Base-by-base conservation (phyloP, 2,797 vertebrate species). In the Erpetoichthys calabaricus region DNA sequence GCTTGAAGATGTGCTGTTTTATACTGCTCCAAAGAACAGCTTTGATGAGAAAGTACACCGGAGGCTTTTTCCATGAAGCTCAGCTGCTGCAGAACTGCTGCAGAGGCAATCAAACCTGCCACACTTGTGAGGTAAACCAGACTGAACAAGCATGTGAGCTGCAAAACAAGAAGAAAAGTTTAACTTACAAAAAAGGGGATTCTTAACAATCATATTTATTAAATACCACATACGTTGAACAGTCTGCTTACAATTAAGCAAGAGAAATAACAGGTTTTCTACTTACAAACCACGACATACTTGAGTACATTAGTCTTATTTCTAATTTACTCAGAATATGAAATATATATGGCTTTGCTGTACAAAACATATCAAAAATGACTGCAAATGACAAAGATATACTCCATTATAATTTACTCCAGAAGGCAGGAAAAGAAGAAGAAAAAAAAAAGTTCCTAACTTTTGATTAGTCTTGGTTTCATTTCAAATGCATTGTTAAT, bases 121-220 rank as follows among this genome's bases (percentile, higher is more conserved):
- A 98, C 82, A 4, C 92, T 83, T 0, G 92, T 94, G 65, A 99
- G 79, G 59, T 99, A 99, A 41, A 97, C 76, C 62, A 98, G 70
- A 0, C 91, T 83, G 54, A 97, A 76, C 71, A 98, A 80, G 64
- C 94, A 96, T 60, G 89, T 88, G 45, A 98, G 79, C 94, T 97
- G 70, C 3, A 8, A 57, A 45, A 59, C 56, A 9, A 1, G 3
- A 3, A 5, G 0, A 0, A 25, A 25, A 25, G 25, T 25, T 25
- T 25, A 25, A 25, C 25, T 25, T 25, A 25, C 25, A 25, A 25
- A 25, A 25, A 45, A 44, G 10, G 43, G 4, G 9, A 57, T n/a
- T n/a, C 9, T 9, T 51, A 9, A 51, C 9, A 3, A 9, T 9
- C 50, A 25, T 9, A 9, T 9, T 25, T 25, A 9, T 25, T 9